Conservation (phyloP, 2,113 vertebrate species). For the Camarhynchus parvulus region DNA sequence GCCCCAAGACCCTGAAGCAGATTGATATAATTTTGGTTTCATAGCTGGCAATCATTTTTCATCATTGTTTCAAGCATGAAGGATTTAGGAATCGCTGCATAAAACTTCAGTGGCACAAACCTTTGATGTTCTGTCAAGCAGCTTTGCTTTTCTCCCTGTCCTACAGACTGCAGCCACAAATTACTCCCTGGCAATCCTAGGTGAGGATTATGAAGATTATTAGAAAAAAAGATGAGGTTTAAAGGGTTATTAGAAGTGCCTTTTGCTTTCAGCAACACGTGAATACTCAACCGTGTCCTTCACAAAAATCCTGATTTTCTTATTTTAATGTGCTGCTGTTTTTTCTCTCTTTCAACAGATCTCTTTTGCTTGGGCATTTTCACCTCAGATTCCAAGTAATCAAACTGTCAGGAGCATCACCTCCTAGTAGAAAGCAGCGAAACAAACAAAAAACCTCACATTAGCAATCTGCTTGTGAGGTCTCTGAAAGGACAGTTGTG, state of each 20-base stretch:
- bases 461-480: not conserved
- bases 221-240: conserved; percentile 13
- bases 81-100: not conserved
- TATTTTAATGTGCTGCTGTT: not conserved
- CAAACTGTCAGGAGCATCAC: not conserved
- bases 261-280: not conserved
- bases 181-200: not conserved
- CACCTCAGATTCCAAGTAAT: not conserved
- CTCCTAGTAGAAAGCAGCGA: not conserved
- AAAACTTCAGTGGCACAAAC: conserved; percentile 31
- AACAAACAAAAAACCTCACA: not conserved
- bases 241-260: conserved; percentile 15
- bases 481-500: not conserved
- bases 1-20: not conserved
- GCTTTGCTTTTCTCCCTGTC: not conserved
- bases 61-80: conserved; percentile 49
- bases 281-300: not conserved
- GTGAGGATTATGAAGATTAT: conserved; percentile 24
- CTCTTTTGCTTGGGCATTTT: not conserved
- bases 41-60: conserved; percentile 41
- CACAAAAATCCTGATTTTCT: not conserved
- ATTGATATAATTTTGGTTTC: conserved; percentile 45
- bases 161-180: not conserved
- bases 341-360: not conserved
- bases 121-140: conserved; percentile 36